Base-by-base conservation (phyloP, 2,113 vertebrate species). In the Anas platyrhynchos region DNA sequence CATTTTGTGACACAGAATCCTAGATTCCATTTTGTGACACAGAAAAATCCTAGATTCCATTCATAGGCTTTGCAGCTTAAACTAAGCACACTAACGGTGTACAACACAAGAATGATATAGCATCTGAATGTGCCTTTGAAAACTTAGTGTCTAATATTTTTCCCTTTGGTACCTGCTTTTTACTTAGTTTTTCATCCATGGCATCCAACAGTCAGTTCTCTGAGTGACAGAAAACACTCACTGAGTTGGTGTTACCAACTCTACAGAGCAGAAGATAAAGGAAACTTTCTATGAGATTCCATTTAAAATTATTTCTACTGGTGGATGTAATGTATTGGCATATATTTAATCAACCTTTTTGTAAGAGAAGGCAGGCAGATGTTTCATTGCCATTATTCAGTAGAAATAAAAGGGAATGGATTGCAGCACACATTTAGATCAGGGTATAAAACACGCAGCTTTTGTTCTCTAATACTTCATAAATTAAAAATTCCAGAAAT, bases 1-100 rank as follows among this genome's bases (percentile, higher is more conserved):
- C 58, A 34, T 69, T 86, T 97, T 91, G 82, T 88, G 44, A 94
- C 72, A 90, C 48, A 88, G 92, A 83, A 91, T 29, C 73, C 36
- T 9, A 7, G 31, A 34, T 34, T 34, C 34, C 34, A 67, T 83
- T 91, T 97, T 91, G 82, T 88, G 44, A 94, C 72, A 90, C 48
- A 88, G 92, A 83, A 91, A 34, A 34, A 34, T 29, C 73, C 36
- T 9, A 7, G 31, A 34, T 81, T 90, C 63, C 58, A 34, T 69
- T 86, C 61, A 48, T 32, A 96, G 77, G 77, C 81, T 63, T 58
- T 61, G 36, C 66, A 79, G 32, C 46, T 88, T 67, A 77, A 81
- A 83, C 31, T 21, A 29, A 67, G 63, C 34, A 18, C 21, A 43
- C 43, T n/a, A 52, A 54, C 13, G 89, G 46, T 2, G 0, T 6